Evolutionary conservation across 2,113 vertebrate genomes (phyloP), one percentile per base, ranked within the genome.

Genomic region (Pogona vitticeps): DNA sequence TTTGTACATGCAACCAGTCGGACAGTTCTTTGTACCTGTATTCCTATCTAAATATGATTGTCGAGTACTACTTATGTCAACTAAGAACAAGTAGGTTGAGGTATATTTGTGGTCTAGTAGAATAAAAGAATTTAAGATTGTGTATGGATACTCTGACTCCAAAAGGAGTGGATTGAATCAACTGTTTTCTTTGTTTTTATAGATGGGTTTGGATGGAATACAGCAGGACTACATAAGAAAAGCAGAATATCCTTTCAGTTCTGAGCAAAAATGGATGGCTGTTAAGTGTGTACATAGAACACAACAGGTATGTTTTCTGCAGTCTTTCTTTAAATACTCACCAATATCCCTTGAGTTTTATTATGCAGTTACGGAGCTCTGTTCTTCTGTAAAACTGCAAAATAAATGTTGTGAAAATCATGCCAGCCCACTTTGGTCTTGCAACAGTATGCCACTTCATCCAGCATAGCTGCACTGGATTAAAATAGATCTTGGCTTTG

Each of bases 181-280:
- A 26, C 82, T 20, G 52, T 90, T 93, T 17, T 90, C 9, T 90
- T 46, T 82, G 90, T 38, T 76, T n/a, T 13, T 67, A 3, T 89
- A 99, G 99, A 98, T 99, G 98, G 98, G 98, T 68, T 96, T 99
- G 89, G 98, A 99, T 89, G 95, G 96, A 15, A 91, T 98, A 56
- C 97, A 98, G 89, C 97, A 98, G 90, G 98, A 99, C 93, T 99
- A 98, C 75, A 92, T 99, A 31, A 97, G 99, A 67, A 94, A 97
- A 94, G 96, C 98, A 90, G 99, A 99, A 89, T 97, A 97, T 80
- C 98, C 99, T 13, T 99, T 99, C 95, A 97, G 96, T 94, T 99
- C 99, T 0, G 99, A 99, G 91, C 97, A 99, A 85, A 99, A 99
- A 91, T 99, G 98, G 98, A 99, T 99, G 99, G 97, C 98, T 0